Evolutionary conservation across 2,888 invertebrate species (phyloP).

Genomic region (Tinea semifulvella): DNA sequence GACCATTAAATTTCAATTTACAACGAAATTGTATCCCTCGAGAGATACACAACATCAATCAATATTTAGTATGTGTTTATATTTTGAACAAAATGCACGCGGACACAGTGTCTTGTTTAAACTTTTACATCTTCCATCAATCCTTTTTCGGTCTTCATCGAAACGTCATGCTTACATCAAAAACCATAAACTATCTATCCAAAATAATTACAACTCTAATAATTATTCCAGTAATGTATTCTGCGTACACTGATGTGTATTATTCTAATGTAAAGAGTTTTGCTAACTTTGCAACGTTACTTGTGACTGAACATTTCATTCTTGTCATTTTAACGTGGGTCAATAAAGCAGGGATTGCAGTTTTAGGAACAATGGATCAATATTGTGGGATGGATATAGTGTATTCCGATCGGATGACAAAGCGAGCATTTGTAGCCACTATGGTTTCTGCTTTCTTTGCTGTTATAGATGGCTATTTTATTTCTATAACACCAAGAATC

Average conservation of each 20-base stretch:
- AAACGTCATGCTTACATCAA: background rate
- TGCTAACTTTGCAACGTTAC: background rate
- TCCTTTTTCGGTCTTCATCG: background rate
- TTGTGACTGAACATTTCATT: background rate
- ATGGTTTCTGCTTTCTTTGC: background rate
- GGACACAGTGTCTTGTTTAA: background rate
- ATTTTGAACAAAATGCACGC: background rate
- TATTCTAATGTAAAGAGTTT: background rate
- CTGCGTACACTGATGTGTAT: background rate
- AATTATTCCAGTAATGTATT: background rate
- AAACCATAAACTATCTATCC: background rate
- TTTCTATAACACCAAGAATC: background rate
- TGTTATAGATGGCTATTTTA: background rate
- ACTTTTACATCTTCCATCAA: background rate
- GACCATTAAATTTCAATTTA: no score
- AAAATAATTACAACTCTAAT: background rate
- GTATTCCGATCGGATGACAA: conserved; percentile 22
- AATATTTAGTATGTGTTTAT: no score
- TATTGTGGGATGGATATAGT: conserved; percentile 28
- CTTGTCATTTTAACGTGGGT: conserved; percentile 21
- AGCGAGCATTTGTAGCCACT: conserved; percentile 19
- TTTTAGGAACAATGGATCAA: conserved; percentile 30
- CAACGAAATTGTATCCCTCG: no score
- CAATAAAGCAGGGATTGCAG: conserved; percentile 23
- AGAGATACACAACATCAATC: no score